Base-by-base conservation (phyloP, 2,113 vertebrate genomes). In the Aphyosemion australe region DNA sequence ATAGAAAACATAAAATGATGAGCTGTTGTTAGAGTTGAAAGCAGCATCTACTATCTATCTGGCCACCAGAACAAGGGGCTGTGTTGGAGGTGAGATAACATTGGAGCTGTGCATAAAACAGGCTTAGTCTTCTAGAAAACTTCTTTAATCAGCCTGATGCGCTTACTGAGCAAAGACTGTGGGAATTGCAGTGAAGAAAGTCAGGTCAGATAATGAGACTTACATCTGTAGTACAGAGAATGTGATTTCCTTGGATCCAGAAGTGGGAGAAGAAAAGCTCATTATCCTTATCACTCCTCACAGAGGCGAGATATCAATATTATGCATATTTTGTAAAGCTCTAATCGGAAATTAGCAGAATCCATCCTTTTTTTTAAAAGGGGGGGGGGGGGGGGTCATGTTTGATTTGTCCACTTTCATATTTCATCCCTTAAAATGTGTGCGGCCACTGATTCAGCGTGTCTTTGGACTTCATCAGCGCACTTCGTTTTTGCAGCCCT, bases 171-270 rank as follows among this genome's bases (percentile, higher is more conserved):
- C 85, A 88, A 87, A 87, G 86, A 91, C 86, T 85, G 80, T 69
- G 84, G 82, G 86, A 87, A 87, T 14, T 78, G 84, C 88, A 89
- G 80, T 81, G 80, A 82, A 79, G 78, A 87, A 88, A 84, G 74
- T 76, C 80, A 79, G 85, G 86, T 89, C 84, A 90, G 87, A 89
- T 90, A 91, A 89, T 87, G 84, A 82, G 85, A 87, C 87, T 87
- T 88, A 87, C 84, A 88, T 87, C 84, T 85, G 80, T 82, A 88
- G 84, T 69, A 84, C 9, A 55, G 84, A 79, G 66, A 88, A 89
- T 76, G 76, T 63, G 81, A 84, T 85, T 87, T 87, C 79, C 76
- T 82, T 74, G 78, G 85, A 86, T 80, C 67, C 74, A 51, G 49
- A 59, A 63, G 70, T 72, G 67, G 75, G 83, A 61, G 49, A 80